These are phyloP conservation scores for Ips nitidus DNA, from an alignment of 1,140 invertebrate species.

Conservation along the genomic window DNA sequence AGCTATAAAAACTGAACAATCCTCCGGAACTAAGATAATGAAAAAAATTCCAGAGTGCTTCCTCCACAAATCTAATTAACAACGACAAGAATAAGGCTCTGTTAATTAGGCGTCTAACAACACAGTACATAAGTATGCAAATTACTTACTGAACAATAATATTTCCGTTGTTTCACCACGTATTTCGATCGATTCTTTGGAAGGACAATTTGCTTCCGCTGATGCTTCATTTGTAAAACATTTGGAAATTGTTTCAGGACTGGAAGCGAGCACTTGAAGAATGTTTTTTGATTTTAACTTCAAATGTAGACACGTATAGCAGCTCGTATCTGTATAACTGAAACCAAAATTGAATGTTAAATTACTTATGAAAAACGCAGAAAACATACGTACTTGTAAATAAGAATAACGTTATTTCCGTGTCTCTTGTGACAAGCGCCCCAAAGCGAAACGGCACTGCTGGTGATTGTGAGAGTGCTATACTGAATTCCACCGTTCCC, in stretches of 20 bases:
- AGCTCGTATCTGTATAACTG: constrained; percentile 57
- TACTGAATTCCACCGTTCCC: constrained; percentile 59
- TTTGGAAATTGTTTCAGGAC: constrained; percentile 56
- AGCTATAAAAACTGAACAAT: too few relatives aligned
- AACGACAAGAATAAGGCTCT: neutral
- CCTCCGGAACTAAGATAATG: neutral
- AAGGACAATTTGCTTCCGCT: constrained; percentile 62
- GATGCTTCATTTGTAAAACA: constrained; percentile 65
- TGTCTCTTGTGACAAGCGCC: constrained; percentile 64
- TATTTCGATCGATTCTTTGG: constrained; percentile 53
- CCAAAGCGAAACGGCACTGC: constrained; percentile 68
- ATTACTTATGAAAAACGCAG: neutral
- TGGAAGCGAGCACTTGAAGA: constrained; percentile 64
- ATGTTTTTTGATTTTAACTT: constrained; percentile 63
- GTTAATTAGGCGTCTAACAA: constrained; percentile 28
- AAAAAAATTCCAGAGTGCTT: constrained; percentile 4
- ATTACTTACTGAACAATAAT: constrained; percentile 59
- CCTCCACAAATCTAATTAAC: constrained; percentile 15
- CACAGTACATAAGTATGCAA: constrained; percentile 23
- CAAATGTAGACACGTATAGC: constrained; percentile 65
- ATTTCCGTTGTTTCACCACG: constrained; percentile 54
- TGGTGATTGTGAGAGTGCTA: constrained; percentile 64
- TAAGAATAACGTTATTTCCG: constrained; percentile 66
- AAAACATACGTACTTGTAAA: constrained; percentile 58
- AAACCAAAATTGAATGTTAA: constrained; percentile 35